phyloP scores from a whole-genome alignment of 1,140 invertebrate genomes.

The Bombus huntii region DNA sequence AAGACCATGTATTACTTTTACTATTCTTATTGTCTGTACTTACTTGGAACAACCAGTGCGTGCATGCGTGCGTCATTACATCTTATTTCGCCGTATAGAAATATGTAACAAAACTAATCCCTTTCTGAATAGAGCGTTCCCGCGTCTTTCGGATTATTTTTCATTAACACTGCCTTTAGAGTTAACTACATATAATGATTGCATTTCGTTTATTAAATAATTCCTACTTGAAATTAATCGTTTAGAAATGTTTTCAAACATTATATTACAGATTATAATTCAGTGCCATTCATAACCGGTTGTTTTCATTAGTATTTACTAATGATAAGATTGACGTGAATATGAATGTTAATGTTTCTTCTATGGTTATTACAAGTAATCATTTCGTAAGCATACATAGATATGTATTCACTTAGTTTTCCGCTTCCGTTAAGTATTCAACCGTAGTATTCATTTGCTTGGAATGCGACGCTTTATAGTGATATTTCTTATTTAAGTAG shows the following conservation, averaged over 20 bases:
- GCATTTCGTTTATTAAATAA: neutral
- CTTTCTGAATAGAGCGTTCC: neutral
- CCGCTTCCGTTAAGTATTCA: neutral
- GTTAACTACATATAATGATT: neutral
- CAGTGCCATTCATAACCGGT: neutral
- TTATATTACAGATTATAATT: neutral
- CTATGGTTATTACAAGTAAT: slow-evolving; percentile 7
- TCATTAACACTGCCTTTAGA: neutral
- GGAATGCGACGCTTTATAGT: neutral
- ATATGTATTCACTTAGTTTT: neutral
- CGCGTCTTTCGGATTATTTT: neutral
- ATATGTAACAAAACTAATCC: neutral
- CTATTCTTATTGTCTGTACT: slow-evolving; percentile 17
- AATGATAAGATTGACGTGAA: neutral
- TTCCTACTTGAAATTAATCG: neutral
- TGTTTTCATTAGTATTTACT: slow-evolving; percentile 1
- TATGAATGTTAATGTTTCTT: neutral
- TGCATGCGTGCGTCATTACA: slow-evolving; percentile 14
- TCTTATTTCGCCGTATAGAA: slow-evolving; percentile 14
- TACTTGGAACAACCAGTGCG: slow-evolving; percentile 11
- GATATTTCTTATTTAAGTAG: neutral
- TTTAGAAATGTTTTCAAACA: neutral
- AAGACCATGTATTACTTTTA: slow-evolving; percentile 28
- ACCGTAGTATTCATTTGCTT: neutral
- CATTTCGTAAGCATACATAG: neutral